Evolutionary conservation across 2,113 vertebrate genomes (phyloP).

Genomic region (Isurus oxyrinchus): DNA sequence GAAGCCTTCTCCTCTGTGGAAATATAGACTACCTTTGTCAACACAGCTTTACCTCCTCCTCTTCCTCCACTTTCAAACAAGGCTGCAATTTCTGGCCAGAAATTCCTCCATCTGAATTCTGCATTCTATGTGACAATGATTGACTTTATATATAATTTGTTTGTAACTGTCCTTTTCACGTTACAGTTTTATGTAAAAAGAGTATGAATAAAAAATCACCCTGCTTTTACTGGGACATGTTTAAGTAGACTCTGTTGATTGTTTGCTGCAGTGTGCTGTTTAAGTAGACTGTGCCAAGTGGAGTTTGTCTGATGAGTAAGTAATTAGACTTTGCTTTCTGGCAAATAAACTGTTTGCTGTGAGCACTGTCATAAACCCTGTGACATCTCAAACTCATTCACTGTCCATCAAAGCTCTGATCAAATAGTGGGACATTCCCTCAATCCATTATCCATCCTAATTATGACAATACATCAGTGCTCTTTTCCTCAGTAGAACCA

Average conservation of each 20-base stretch:
- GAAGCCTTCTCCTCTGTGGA: not conserved
- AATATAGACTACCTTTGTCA: not conserved
- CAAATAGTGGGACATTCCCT: not conserved
- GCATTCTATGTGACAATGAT: not conserved
- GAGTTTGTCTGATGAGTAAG: not conserved
- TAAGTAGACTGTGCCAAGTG: not conserved
- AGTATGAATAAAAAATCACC: not conserved
- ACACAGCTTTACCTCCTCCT: not conserved
- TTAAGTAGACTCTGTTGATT: not conserved
- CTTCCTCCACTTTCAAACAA: not conserved
- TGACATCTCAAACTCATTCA: not conserved
- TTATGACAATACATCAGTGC: not conserved
- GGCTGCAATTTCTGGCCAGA: not conserved
- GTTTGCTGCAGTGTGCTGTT: not conserved
- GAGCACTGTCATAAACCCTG: not conserved
- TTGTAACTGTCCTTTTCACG: not conserved
- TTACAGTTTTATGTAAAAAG: not conserved
- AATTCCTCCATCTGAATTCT: too few species aligned
- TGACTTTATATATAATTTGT: not conserved
- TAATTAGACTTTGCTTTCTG: not conserved
- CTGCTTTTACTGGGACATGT: not conserved
- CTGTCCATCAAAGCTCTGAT: not conserved
- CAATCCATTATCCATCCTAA: not conserved
- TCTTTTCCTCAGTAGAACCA: not conserved
- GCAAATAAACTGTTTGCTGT: not conserved